phyloP scores from a whole-genome alignment of 2,113 vertebrate species.

The Eolophus roseicapilla region DNA sequence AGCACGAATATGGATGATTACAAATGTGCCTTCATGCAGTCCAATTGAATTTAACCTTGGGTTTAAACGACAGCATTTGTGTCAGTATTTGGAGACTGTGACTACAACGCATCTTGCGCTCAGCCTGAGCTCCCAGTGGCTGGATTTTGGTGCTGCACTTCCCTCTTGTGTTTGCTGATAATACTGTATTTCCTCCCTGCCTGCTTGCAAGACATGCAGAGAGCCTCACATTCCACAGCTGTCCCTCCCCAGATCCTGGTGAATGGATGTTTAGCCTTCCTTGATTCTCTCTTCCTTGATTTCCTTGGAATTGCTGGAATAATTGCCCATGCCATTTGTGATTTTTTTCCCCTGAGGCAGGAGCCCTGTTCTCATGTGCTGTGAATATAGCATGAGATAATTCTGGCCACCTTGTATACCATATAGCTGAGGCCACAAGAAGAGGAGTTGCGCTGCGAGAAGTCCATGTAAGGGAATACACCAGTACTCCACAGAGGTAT shows the following conservation, averaged over 20 bases:
- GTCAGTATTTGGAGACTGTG: not conserved
- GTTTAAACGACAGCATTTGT: not conserved
- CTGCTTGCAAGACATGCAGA: not conserved
- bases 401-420: not conserved
- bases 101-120: not conserved
- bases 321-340: rapidly evolving
- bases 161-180: conserved; percentile 64
- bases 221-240: not conserved
- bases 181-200: not conserved
- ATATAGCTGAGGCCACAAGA: not conserved
- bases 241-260: not conserved
- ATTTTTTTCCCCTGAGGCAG: not conserved
- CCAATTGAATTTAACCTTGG: not conserved
- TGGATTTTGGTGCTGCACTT: conserved; percentile 51
- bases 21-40: not conserved
- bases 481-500: not conserved
- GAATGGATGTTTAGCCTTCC: not conserved
- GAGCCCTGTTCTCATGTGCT: not conserved
- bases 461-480: not conserved
- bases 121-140: not conserved
- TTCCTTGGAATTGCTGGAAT: not conserved
- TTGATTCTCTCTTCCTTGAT: not conserved
- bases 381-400: not conserved
- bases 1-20: not conserved
- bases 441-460: not conserved